These are phyloP conservation scores for Drosophila dunni DNA, from an alignment of 1,140 invertebrate species.

Conservation along the genomic window DNA sequence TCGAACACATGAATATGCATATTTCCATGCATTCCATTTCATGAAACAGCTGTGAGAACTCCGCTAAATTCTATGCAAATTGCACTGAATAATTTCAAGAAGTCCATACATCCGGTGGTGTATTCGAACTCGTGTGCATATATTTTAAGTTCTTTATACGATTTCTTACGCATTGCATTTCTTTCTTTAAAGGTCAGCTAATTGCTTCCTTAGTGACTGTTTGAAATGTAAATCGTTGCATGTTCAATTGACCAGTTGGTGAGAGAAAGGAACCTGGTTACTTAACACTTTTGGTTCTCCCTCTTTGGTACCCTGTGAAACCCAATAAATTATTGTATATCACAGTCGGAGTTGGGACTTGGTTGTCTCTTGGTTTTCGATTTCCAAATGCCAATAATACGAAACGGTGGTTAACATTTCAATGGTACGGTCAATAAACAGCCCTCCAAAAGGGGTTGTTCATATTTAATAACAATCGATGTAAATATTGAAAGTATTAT, in stretches of 20 bases:
- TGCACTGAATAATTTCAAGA: conserved; percentile 21
- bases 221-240: conserved; percentile 44
- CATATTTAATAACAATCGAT: conserved; percentile 79
- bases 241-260: conserved; percentile 40
- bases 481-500: conserved; percentile 82
- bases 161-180: conserved; percentile 52
- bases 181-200: conserved; percentile 42
- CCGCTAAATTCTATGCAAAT: conserved; percentile 45
- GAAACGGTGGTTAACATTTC: conserved; percentile 44
- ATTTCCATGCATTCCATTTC: conserved; percentile 7
- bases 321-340: conserved; percentile 60
- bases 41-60: conserved; percentile 49
- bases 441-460: conserved; percentile 42
- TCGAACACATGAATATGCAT: conserved; percentile 11
- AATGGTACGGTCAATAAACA: conserved; percentile 28
- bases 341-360: conserved; percentile 54
- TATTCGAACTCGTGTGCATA: conserved; percentile 15
- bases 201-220: conserved; percentile 57
- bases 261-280: conserved; percentile 64
- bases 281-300: conserved; percentile 36
- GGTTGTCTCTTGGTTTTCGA: conserved; percentile 70
- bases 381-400: conserved; percentile 43
- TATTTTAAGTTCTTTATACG: conserved; percentile 59
- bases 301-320: conserved; percentile 56
- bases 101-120: conserved; percentile 61